Percentiles rank a stretch among this genome's conserved stretches.
Conservation (phyloP, 1,140 invertebrate genomes). For the Calephelis nemesis region DNA sequence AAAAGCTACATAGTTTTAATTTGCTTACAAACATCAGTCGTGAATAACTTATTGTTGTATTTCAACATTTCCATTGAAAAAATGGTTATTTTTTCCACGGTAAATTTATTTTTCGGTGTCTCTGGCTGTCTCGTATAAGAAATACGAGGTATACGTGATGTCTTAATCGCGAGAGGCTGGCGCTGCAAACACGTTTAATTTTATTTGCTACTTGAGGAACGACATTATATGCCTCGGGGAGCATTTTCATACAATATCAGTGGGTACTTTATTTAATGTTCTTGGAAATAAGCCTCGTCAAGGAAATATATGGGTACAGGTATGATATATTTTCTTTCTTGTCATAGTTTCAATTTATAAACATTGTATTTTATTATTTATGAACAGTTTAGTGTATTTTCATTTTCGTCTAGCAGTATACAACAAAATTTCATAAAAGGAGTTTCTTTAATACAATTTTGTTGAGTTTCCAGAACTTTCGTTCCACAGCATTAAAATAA, state of each 20-base stretch:
- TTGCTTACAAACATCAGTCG: background rate
- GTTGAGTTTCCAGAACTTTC: too few species aligned
- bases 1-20: too few species aligned
- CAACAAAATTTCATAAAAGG: too few species aligned
- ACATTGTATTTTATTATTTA: background rate
- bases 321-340: background rate
- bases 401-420: too few species aligned
- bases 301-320: background rate
- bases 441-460: too few species aligned
- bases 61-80: slow-evolving; percentile 6
- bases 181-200: slow-evolving; percentile 26
- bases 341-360: background rate
- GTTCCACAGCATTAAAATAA: too few species aligned
- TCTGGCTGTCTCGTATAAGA: slow-evolving; percentile 36
- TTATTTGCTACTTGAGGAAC: slow-evolving; percentile 26
- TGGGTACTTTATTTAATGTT: slow-evolving; percentile 18
- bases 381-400: too few species aligned
- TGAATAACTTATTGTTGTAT: background rate
- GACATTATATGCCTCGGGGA: slow-evolving; percentile 16
- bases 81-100: slow-evolving; percentile 23
- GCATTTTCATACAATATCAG: slow-evolving; percentile 21
- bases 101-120: slow-evolving; percentile 39
- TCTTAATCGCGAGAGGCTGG: slow-evolving; percentile 42
- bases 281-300: background rate
- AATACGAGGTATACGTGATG: slow-evolving; percentile 45